A percentile compares a stretch with the other conserved stretches of the same genome.
phyloP scores from a whole-genome alignment of 2,797 vertebrate species.

The Crypturellus tataupa region DNA sequence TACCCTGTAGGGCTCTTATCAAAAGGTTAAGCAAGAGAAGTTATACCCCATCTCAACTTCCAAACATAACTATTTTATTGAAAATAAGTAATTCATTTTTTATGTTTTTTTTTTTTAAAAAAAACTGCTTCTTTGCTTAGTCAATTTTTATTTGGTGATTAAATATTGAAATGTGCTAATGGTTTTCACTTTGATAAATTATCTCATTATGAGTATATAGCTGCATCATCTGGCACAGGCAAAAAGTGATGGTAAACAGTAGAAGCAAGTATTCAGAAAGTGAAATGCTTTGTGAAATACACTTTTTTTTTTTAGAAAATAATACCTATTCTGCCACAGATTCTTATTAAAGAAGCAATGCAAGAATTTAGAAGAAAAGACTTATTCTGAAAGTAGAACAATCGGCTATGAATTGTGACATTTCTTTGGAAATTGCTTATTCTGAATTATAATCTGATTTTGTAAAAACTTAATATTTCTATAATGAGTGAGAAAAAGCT shows the following conservation, averaged over 20 bases:
- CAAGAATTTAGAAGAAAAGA: not conserved
- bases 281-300: not conserved
- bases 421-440: not conserved
- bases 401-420: not conserved
- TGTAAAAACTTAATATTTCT: not conserved
- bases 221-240: not conserved
- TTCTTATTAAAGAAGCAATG: not conserved
- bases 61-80: constrained; percentile 7
- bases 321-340: not conserved
- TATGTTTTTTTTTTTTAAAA: not conserved
- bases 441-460: not conserved
- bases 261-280: not conserved
- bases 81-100: not conserved
- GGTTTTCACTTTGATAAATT: constrained; percentile 14
- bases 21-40: constrained; percentile 28
- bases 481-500: not conserved
- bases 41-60: not conserved
- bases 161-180: constrained; percentile 25
- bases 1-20: not conserved
- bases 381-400: not conserved
- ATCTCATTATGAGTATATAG: not conserved
- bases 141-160: constrained; percentile 5
- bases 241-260: not conserved
- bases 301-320: not conserved
- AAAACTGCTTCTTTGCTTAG: not conserved